phyloP scores from a whole-genome alignment of 1,140 invertebrate species.

The Metaphire vulgaris region DNA sequence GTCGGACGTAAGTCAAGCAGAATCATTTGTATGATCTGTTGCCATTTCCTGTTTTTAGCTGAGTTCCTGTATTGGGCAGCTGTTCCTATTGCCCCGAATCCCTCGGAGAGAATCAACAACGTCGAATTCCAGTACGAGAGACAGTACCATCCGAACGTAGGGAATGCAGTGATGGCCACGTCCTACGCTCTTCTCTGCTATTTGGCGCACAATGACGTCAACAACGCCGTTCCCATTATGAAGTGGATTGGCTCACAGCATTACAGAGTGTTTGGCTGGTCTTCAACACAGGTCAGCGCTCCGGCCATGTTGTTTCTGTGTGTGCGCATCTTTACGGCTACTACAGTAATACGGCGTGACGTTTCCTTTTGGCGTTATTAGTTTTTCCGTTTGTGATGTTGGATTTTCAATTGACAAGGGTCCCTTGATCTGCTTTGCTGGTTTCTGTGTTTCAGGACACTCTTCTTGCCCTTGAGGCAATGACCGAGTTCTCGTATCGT shows the following conservation, averaged over 20 bases:
- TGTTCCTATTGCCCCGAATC: constrained; percentile 39
- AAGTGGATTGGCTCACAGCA: constrained; percentile 87
- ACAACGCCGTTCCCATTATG: constrained; percentile 61
- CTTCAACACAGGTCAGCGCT: constrained; percentile 17
- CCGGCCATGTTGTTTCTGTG: not conserved
- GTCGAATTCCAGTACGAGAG: constrained; percentile 80
- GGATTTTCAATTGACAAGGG: not conserved
- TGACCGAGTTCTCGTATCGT: constrained; percentile 80
- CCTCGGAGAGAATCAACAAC: constrained; percentile 51
- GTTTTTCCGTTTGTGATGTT: not conserved
- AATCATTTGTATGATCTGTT: not conserved
- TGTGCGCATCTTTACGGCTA: not conserved
- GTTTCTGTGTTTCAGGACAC: constrained; percentile 65
- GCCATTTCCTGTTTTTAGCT: constrained; percentile 30
- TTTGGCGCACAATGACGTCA: constrained; percentile 35
- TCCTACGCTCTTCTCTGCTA: constrained; percentile 86
- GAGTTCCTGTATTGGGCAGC: constrained; percentile 44
- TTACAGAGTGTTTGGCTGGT: constrained; percentile 25
- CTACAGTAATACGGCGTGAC: not conserved
- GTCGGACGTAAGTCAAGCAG: too few relatives aligned
- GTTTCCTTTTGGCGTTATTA: not conserved
- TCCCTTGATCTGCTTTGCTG: too few relatives aligned
- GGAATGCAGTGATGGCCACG: constrained; percentile 83
- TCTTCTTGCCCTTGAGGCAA: constrained; percentile 75
- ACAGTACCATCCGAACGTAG: constrained; percentile 69